Evolutionary conservation across 2,888 invertebrate genomes (phyloP).

Genomic region (Himalopsyche kuldschensis): DNA sequence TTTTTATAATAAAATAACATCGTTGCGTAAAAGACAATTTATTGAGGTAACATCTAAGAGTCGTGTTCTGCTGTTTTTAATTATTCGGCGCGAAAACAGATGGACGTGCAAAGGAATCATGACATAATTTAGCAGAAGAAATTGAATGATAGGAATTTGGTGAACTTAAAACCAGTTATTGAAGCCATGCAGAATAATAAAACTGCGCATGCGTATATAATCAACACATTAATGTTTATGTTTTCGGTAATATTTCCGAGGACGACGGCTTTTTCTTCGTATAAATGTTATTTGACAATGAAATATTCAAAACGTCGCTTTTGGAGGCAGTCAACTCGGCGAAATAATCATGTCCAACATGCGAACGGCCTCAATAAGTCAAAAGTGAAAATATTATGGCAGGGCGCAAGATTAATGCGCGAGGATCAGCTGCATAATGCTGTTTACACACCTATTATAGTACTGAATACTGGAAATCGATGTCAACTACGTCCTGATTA

Average conservation of each 20-base stretch:
- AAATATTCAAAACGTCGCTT: background rate
- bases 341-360: background rate
- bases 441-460: background rate
- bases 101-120: too few species aligned
- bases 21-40: too few species aligned
- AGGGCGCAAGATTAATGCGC: background rate
- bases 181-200: background rate
- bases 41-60: too few species aligned
- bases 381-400: background rate
- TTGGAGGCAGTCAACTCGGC: background rate
- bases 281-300: conserved; percentile 12
- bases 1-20: too few species aligned
- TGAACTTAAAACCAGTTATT: background rate
- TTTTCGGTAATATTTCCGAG: conserved; percentile 20
- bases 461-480: background rate
- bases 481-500: background rate
- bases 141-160: background rate
- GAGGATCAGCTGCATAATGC: background rate
- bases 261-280: conserved; percentile 13
- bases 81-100: too few species aligned
- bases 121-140: background rate
- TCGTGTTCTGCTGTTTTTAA: too few species aligned
- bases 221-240: background rate
- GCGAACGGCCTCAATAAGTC: background rate
- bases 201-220: background rate